These are phyloP conservation scores for Thelaira solivaga DNA, from an alignment of 2,888 invertebrate genomes.

Conservation along the genomic window DNA sequence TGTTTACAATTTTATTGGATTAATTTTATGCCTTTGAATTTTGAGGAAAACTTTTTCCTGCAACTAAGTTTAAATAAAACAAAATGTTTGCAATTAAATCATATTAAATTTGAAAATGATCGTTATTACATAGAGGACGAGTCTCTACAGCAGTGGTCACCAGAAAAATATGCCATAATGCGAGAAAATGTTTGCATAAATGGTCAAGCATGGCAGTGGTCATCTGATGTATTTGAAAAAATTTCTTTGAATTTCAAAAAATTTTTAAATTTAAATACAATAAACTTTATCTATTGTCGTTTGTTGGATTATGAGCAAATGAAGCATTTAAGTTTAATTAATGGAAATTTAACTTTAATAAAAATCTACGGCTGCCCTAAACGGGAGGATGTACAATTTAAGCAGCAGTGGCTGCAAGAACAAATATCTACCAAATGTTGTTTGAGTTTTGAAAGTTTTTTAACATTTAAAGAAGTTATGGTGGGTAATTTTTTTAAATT, in stretches of 20 bases:
- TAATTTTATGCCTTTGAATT: slow-evolving; percentile 52
- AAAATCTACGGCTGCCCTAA: slow-evolving; percentile 47
- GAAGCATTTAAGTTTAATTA: slow-evolving; percentile 3
- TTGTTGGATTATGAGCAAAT: slow-evolving; percentile 48
- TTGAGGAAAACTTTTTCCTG: slow-evolving; percentile 48
- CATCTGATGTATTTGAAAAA: slow-evolving; percentile 40
- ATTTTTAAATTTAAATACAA: slow-evolving; percentile 27
- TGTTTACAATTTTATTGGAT: slow-evolving; percentile 61
- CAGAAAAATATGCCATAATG: slow-evolving; percentile 59
- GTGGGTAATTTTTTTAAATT: background rate
- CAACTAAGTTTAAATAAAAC: slow-evolving; percentile 13
- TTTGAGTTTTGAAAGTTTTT: slow-evolving; percentile 44
- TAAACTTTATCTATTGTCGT: slow-evolving; percentile 44
- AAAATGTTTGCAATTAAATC: slow-evolving; percentile 23
- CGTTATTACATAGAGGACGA: slow-evolving; percentile 56
- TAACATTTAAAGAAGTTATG: slow-evolving; percentile 35
- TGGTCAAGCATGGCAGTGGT: slow-evolving; percentile 57
- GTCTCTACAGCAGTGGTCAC: slow-evolving; percentile 37
- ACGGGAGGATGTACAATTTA: slow-evolving; percentile 16
- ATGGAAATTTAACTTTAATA: background rate
- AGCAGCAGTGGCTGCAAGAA: slow-evolving; percentile 30
- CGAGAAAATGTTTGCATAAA: slow-evolving; percentile 61
- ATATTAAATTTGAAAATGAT: slow-evolving; percentile 57
- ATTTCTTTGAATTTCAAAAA: slow-evolving; percentile 18
- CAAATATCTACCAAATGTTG: slow-evolving; percentile 7